phyloP scores from a whole-genome alignment of 2,113 vertebrate species.

The Mormyrus iriodes region DNA sequence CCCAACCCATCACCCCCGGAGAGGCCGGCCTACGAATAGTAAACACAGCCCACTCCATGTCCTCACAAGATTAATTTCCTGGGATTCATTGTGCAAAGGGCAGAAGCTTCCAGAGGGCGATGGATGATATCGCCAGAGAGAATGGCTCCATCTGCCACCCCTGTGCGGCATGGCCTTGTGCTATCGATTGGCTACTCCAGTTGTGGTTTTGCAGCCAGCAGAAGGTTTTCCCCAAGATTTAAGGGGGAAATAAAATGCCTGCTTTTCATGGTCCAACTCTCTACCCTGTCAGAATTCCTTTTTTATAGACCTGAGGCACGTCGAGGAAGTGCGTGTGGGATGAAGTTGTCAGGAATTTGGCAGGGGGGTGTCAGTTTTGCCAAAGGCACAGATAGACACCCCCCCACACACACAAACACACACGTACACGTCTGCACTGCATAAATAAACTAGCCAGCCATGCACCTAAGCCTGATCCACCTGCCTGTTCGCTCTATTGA shows the following conservation, averaged over 20 bases:
- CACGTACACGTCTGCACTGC: neutral
- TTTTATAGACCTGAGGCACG: neutral
- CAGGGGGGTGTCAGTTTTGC: neutral
- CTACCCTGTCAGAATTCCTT: neutral
- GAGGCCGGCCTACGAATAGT: neutral
- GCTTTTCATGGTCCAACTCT: neutral
- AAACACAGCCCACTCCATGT: neutral
- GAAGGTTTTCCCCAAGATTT: neutral
- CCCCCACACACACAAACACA: neutral
- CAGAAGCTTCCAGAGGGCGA: neutral
- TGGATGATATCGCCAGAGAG: neutral
- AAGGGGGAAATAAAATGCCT: neutral
- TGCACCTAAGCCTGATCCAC: neutral
- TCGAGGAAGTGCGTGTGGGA: neutral
- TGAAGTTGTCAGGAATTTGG: conserved; percentile 3
- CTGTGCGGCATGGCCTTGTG: neutral
- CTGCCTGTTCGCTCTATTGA: neutral
- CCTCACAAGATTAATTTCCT: neutral
- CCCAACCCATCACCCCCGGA: neutral
- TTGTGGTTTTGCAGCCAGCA: neutral
- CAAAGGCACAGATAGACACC: neutral
- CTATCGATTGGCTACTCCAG: neutral
- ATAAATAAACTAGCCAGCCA: neutral
- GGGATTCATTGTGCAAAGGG: neutral
- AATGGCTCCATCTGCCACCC: neutral